Percentiles rank a stretch among this genome's conserved stretches.
These are phyloP conservation scores for Linnaemya vulpina DNA, from an alignment of 2,888 invertebrate species.

Conservation along the genomic window DNA sequence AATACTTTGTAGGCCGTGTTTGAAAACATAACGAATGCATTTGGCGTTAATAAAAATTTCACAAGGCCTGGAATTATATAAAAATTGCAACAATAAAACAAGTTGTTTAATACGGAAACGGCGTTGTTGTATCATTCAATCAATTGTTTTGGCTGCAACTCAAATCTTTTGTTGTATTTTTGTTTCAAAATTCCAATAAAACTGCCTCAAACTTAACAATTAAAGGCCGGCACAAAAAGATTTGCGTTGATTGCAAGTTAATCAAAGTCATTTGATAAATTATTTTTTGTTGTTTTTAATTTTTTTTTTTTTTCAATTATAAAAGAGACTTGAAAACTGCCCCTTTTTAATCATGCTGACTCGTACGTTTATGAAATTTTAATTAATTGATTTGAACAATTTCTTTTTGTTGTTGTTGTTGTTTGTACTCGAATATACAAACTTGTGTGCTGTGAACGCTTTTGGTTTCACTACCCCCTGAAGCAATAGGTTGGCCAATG, in stretches of 20 bases:
- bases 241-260: constrained; percentile 7
- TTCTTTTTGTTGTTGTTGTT: too few relatives aligned
- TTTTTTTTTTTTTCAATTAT: not conserved
- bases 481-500: constrained; percentile 48
- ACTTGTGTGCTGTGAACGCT: not conserved
- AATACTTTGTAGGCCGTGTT: too few relatives aligned
- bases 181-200: not conserved
- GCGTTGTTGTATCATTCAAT: not conserved
- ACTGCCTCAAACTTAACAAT: not conserved
- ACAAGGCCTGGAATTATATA: not conserved
- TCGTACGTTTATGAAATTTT: constrained; percentile 40
- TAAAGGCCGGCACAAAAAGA: not conserved
- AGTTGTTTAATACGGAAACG: not conserved
- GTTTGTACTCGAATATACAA: not conserved
- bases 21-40: too few relatives aligned
- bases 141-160: not conserved
- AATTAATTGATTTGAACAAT: constrained; percentile 40
- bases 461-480: not conserved
- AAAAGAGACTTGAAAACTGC: constrained; percentile 1
- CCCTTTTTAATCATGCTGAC: constrained; percentile 16
- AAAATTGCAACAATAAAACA: not conserved
- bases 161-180: not conserved
- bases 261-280: constrained; percentile 22
- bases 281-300: constrained; percentile 1
- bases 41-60: not conserved